Evolutionary conservation across 2,113 vertebrate species (phyloP).

Genomic region (Rhynchopsitta pachyrhyncha): DNA sequence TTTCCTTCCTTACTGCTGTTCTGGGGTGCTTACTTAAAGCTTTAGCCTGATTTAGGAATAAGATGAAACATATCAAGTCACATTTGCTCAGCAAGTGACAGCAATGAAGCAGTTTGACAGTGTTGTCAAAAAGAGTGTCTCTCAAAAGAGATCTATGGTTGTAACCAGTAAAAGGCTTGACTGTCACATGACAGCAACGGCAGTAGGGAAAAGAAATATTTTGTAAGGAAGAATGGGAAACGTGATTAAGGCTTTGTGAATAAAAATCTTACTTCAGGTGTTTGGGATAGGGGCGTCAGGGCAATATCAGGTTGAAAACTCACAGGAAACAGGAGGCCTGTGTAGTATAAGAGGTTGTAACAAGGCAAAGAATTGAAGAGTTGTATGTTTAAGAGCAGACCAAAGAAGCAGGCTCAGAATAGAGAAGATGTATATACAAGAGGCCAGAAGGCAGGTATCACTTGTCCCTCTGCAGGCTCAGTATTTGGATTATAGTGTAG

Average conservation of each 20-base stretch:
- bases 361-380: background rate
- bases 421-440: background rate
- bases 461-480: background rate
- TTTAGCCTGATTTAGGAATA: background rate
- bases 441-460: background rate
- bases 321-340: background rate
- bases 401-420: background rate
- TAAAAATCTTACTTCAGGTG: background rate
- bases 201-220: background rate
- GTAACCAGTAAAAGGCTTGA: background rate
- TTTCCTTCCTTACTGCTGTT: background rate
- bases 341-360: background rate
- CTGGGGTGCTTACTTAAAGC: background rate
- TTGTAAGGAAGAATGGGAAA: background rate
- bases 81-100: background rate
- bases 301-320: background rate
- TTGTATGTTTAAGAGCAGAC: background rate
- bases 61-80: background rate
- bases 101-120: background rate
- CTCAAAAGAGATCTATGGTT: background rate
- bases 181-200: background rate
- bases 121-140: background rate
- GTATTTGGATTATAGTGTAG: background rate
- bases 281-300: background rate
- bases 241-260: background rate